phyloP scores from a whole-genome alignment of 2,888 invertebrate genomes.

The Hirtodrosophila histrioides region DNA sequence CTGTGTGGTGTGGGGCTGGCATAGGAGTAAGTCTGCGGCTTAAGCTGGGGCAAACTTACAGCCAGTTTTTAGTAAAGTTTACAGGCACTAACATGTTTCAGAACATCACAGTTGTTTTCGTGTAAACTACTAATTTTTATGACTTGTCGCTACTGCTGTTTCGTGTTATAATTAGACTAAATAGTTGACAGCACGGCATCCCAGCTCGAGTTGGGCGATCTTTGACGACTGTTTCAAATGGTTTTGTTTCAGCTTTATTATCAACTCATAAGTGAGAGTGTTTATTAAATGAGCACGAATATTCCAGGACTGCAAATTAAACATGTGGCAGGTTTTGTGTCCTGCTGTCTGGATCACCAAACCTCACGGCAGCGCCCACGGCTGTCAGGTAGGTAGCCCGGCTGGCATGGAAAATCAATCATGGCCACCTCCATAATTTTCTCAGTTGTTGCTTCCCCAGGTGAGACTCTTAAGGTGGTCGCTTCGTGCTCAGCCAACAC shows the following conservation, averaged over 20 bases:
- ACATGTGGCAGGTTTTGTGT: background rate
- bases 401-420: constrained; percentile 83
- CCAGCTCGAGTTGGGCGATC: constrained; percentile 8
- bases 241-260: constrained; percentile 26
- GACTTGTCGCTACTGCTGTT: constrained; percentile 39
- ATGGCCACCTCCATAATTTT: constrained; percentile 77
- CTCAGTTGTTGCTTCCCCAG: constrained; percentile 23
- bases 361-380: constrained; percentile 82
- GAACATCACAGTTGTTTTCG: constrained; percentile 61
- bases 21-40: background rate
- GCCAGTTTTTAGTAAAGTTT: constrained; percentile 15
- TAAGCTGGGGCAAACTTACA: constrained; percentile 1
- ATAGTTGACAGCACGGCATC: constrained; percentile 56
- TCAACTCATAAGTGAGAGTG: background rate
- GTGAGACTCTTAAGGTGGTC: constrained; percentile 2
- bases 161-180: constrained; percentile 57
- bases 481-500: constrained; percentile 51
- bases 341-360: constrained; percentile 54
- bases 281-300: constrained; percentile 1
- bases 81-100: constrained; percentile 36
- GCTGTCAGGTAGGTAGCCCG: constrained; percentile 81
- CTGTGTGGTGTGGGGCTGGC: constrained; percentile 34
- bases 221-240: constrained; percentile 10
- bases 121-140: constrained; percentile 65
- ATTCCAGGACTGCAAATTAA: background rate